Base-by-base conservation (phyloP, 1,140 invertebrate species). In the Cotesia glomerata region DNA sequence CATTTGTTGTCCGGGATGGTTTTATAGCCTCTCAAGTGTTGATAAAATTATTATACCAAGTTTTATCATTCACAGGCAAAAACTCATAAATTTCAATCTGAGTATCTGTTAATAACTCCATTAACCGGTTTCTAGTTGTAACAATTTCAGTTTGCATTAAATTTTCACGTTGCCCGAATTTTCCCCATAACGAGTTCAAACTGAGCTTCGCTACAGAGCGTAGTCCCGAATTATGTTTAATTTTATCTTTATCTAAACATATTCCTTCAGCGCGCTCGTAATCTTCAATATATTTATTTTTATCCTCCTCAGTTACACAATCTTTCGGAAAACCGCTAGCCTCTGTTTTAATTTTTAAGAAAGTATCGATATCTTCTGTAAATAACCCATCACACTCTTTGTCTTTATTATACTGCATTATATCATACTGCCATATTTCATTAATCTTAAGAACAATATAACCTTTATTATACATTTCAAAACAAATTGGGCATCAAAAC, bases 121-220 rank as follows among this genome's bases (percentile, higher is more conserved):
- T 79, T 26, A 81, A 79, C 18, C 75, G 69, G 16, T 74, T 69
- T 0, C 75, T 73, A 3, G 74, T 69, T 59, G 63, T 74, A 7
- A 85, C 36, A 18, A 85, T 66, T 7, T 56, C 56, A 4, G 77
- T 80, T 76, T 80, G 73, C 26, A 74, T 18, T 74, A 73, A 61
- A 62, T 80, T 82, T 18, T 71, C 59, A 54, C 76, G 67, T 56
- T 79, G 78, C 0, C 74, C 77, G 62, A 80, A 82, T 69, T 81
- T 81, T 5, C 85, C 81, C 82, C 80, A 84, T 70, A 83, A 79
- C 1, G 74, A 79, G 70, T 84, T 85, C 51, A 83, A 73, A 65
- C 78, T 78, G 11, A 81, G 58, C 75, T 86, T 82, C 1, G 77
- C 76, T 2, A 82, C 69, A 4, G 77, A n/a, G n/a, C n/a, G n/a